Percentiles rank a stretch among this genome's conserved stretches.
phyloP scores from a whole-genome alignment of 1,140 invertebrate genomes.

The Meloidogyne floridensis region DNA sequence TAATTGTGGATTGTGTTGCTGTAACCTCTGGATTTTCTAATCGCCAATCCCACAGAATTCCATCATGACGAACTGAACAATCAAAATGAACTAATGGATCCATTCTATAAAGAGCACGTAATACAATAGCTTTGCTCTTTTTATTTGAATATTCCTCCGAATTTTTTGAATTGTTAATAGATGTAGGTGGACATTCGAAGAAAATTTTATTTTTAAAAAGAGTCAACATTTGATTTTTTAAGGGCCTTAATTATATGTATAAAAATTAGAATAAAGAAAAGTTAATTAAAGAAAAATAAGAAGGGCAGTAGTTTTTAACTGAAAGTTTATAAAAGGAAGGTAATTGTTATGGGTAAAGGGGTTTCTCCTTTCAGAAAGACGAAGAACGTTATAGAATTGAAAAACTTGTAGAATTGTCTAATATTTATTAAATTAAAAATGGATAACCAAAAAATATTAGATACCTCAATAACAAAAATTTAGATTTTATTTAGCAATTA shows the following conservation, averaged over 20 bases:
- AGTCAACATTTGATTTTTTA: background rate
- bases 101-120: conserved; percentile 26
- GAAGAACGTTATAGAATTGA: too few species aligned
- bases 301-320: too few species aligned
- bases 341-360: too few species aligned
- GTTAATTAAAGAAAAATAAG: too few species aligned
- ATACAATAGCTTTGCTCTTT: background rate
- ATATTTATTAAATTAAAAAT: background rate
- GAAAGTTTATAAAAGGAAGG: too few species aligned
- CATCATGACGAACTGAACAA: conserved; percentile 20
- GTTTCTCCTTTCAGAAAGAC: too few species aligned
- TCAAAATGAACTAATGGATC: conserved; percentile 21
- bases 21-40: conserved; percentile 9
- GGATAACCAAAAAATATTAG: background rate
- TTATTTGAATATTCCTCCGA: too few species aligned
- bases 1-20: background rate
- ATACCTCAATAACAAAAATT: background rate
- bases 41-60: conserved; percentile 28
- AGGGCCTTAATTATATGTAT: too few species aligned
- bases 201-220: conserved; percentile 1
- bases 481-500: background rate
- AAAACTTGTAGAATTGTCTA: too few species aligned
- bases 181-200: background rate
- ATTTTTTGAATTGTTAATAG: too few species aligned
- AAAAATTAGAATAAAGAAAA: too few species aligned